Evolutionary conservation across 2,113 vertebrate species (phyloP).

Genomic region (Colossoma macropomum): DNA sequence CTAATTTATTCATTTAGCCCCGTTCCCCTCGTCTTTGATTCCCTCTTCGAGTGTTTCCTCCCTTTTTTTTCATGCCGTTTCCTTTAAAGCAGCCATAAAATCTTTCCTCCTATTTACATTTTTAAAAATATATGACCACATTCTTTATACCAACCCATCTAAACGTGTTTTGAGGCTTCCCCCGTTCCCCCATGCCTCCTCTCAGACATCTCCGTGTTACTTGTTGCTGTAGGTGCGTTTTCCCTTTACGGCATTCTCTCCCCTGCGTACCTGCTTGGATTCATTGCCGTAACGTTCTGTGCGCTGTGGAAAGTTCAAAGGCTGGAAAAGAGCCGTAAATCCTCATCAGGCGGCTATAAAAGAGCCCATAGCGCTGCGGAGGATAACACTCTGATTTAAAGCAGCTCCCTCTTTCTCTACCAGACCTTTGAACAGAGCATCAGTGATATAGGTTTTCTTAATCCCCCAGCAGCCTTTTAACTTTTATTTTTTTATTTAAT

Average conservation of each 20-base stretch:
- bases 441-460: conserved; percentile 35
- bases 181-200: not conserved
- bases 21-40: not conserved
- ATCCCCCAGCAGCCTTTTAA: conserved; percentile 23
- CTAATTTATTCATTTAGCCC: conserved; percentile 5
- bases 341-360: conserved; percentile 36
- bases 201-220: not conserved
- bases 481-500: not conserved
- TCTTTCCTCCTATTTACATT: not conserved
- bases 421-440: conserved; percentile 33
- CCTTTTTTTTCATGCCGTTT: not conserved
- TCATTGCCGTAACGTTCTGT: conserved; percentile 38
- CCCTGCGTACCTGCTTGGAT: conserved; percentile 22
- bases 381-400: conserved; percentile 25
- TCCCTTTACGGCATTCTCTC: conserved; percentile 7
- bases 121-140: not conserved
- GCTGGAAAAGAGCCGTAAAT: conserved; percentile 43
- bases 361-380: conserved; percentile 2
- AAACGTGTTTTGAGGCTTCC: not conserved
- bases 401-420: conserved; percentile 31
- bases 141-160: not conserved
- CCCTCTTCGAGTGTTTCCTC: conserved; percentile 21
- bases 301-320: conserved; percentile 46
- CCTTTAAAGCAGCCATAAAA: not conserved
- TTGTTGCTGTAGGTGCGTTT: conserved; percentile 27